Base-by-base conservation (phyloP, 1,140 invertebrate genomes). In the Stenopsyche tienmushanensis region DNA sequence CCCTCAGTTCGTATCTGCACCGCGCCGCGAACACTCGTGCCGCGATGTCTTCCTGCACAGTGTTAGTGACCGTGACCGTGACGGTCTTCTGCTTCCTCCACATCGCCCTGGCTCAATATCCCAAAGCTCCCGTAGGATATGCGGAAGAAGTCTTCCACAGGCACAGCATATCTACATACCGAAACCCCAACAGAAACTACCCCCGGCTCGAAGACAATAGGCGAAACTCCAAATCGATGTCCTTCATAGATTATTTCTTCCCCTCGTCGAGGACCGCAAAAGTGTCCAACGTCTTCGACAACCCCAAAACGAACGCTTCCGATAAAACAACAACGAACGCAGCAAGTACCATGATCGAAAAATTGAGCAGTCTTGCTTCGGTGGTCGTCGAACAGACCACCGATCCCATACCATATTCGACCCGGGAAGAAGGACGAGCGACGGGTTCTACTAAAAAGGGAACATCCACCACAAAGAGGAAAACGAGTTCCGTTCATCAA, bases 161-260 rank as follows among this genome's bases (percentile, higher is more conserved):
- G 23, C 55, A 67, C 39, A 63, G 60, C 45, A 44, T 65, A n/a
- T 15, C 24, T 5, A 55, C 15, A 13, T 62, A 45, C 24, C 29
- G 29, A 34, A 15, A 29, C 17, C 41, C 26, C 25, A 23, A 20
- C n/a, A n/a, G n/a, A n/a, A n/a, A n/a, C n/a, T n/a, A n/a, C 29
- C 21, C 3, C 52, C 76, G 74, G 3, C 72, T n/a, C n/a, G n/a
- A n/a, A n/a, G n/a, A n/a, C n/a, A n/a, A n/a, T n/a, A n/a, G 73
- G 59, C 77, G 77, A 58, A 71, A 76, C 23, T 79, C 80, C 45
- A 73, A 75, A 69, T 80, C 80, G 15, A 77, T 78, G 7, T 78
- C 78, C 0, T 78, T 81, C 58, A 78, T 81, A 75, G 80, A 81
- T 65, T 80, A 81, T 52, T 80, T 80, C 47, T 81, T 81, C 70